Evolutionary conservation across 2,797 vertebrate species (phyloP), one percentile per base, ranked within the genome.

Genomic region (Valencia hispanica): DNA sequence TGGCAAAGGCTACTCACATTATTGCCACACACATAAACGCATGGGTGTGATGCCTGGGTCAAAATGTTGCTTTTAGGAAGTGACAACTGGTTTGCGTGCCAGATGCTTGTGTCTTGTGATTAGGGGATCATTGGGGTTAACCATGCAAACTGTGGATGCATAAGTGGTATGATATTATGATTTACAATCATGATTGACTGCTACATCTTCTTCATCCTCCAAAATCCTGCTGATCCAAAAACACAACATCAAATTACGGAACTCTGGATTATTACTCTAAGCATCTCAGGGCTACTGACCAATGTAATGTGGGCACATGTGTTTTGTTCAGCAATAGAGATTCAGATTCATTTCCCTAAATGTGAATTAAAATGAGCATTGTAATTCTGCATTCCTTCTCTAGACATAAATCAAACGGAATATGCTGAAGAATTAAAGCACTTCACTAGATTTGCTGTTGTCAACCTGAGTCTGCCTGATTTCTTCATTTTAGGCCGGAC

Each of bases 21-120:
- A 25, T n/a, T 63, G 34, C 34, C 10, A 71, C 27, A 70, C 22
- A 32, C 10, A 63, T 17, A 72, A 34, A n/a, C 17, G 18, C 20
- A 17, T 3, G 18, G 3, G 3, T 22, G 47, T 68, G 51, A 41
- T 71, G 25, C 4, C 0, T 20, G 25, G 3, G 79, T 75, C 41
- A 32, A 73, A 43, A 51, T 7, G n/a, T 55, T n/a, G 15, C 0
- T 87, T 88, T 91, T 11, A 80, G 91, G 88, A 90, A 89, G 84
- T 82, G 70, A 1, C 10, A 81, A 9, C 15, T 22, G 41, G 50
- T 71, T 78, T 61, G 78, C 34, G 3, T 74, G 77, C 34, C 51
- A 75, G 32, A 69, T 50, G 55, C 22, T 30, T 53, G n/a, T 66
- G 79, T 85, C 89, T 86, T 84, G 81, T 92, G 87, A 90, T 84